These are phyloP conservation scores for Wiebesia pumilae DNA, from an alignment of 1,140 invertebrate species.

Conservation along the genomic window DNA sequence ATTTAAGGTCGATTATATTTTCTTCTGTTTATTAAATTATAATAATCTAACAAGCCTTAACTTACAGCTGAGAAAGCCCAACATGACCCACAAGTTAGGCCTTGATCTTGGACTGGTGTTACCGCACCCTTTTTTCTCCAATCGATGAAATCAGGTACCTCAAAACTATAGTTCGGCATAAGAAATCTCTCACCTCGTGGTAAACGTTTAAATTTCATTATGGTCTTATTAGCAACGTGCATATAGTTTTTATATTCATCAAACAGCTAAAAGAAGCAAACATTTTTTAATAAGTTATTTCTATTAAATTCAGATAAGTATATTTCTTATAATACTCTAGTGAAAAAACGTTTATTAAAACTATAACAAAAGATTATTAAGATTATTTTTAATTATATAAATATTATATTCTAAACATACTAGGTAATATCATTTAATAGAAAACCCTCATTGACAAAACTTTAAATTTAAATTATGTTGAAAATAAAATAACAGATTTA, in stretches of 20 bases:
- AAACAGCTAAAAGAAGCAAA: neutral
- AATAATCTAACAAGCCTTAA: constrained; percentile 47
- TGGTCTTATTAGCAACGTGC: neutral
- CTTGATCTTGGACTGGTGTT: constrained; percentile 94
- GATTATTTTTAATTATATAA: no score
- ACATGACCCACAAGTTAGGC: constrained; percentile 90
- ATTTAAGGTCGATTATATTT: neutral
- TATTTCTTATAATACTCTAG: no score
- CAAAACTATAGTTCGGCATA: constrained; percentile 80
- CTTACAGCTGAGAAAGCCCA: constrained; percentile 93
- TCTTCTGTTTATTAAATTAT: neutral
- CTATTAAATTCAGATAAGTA: neutral
- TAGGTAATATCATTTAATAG: no score
- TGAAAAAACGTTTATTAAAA: no score
- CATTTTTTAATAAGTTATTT: neutral
- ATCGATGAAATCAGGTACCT: constrained; percentile 85
- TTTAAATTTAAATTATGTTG: no score
- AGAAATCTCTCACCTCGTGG: constrained; percentile 81
- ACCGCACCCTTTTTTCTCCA: constrained; percentile 92
- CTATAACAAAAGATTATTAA: no score
- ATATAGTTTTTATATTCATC: constrained; percentile 44
- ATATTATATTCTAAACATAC: no score
- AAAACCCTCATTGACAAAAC: no score
- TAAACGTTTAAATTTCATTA: constrained; percentile 49
- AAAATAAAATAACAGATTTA: no score